A percentile compares a stretch with the other conserved stretches of the same genome.
Evolutionary conservation across 37 sponge, comb jelly and placozoan species (phyloP).

Genomic region (Sycon ciliatum): DNA sequence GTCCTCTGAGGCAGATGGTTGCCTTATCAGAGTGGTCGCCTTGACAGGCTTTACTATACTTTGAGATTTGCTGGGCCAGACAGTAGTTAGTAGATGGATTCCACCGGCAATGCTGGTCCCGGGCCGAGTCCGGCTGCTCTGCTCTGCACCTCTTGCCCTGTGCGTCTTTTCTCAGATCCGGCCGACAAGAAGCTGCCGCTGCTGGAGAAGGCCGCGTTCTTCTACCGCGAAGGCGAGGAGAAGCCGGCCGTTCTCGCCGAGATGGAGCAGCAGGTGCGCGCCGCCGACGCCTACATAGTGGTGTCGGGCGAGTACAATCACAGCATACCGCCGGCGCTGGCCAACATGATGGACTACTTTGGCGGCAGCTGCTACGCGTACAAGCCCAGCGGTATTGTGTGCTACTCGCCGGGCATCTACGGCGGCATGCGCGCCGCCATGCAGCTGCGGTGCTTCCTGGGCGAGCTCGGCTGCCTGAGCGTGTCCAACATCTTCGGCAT

Average conservation of each 20-base stretch:
- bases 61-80: too few species aligned
- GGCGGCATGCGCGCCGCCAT: constrained; percentile 72
- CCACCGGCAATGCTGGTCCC: too few species aligned
- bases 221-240: constrained; percentile 39
- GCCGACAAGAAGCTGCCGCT: constrained; percentile 60
- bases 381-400: constrained; percentile 60
- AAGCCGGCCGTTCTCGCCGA: constrained; percentile 57
- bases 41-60: too few species aligned
- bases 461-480: constrained; percentile 59
- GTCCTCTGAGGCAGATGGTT: too few species aligned
- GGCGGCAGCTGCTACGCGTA: constrained; percentile 51
- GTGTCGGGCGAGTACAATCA: constrained; percentile 86
- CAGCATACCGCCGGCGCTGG: constrained; percentile 77
- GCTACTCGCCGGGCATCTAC: constrained; percentile 65
- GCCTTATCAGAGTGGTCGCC: too few species aligned
- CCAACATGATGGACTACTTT: constrained; percentile 87
- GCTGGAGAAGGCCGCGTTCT: constrained; percentile 59
- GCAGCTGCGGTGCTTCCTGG: constrained; percentile 50
- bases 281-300: constrained; percentile 61
- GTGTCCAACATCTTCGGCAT: constrained; percentile 45
- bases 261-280: constrained; percentile 43
- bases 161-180: constrained; percentile 49
- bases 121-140: too few species aligned
- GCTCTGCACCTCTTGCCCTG: neutral
- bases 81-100: too few species aligned